Evolutionary conservation across 2,888 invertebrate species (phyloP).

Genomic region (Ectobius pallidus): DNA sequence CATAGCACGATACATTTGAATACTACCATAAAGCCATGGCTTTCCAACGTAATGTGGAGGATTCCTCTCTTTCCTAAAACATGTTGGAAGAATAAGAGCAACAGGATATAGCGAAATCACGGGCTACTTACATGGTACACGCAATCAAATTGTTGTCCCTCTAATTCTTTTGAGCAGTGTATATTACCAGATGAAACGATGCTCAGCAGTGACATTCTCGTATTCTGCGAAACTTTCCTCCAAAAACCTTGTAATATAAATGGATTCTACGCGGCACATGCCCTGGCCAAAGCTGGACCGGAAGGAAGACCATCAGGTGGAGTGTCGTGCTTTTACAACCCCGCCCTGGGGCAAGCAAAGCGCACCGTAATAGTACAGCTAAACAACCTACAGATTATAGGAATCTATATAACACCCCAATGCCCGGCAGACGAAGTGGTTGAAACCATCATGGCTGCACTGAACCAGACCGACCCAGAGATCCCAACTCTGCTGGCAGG

Average conservation of each 20-base stretch:
- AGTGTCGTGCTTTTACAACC: constrained; percentile 5
- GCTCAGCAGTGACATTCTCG: constrained; percentile 10
- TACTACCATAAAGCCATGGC: too few relatives aligned
- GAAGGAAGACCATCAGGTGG: constrained; percentile 6
- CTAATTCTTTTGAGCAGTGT: too few relatives aligned
- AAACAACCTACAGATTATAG: background rate
- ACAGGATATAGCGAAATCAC: too few relatives aligned
- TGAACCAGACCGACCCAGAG: background rate
- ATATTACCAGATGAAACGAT: constrained; percentile 9
- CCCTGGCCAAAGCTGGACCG: constrained; percentile 1
- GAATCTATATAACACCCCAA: background rate
- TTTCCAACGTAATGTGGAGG: too few relatives aligned
- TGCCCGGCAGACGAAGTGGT: background rate
- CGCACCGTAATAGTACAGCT: background rate
- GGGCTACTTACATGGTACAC: too few relatives aligned
- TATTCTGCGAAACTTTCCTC: too few relatives aligned
- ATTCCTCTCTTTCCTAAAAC: too few relatives aligned
- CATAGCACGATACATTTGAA: too few relatives aligned
- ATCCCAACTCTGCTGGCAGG: constrained; percentile 14
- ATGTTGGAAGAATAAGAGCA: too few relatives aligned
- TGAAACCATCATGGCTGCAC: background rate
- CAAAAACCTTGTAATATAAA: constrained; percentile 7
- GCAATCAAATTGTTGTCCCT: too few relatives aligned
- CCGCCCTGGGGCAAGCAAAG: background rate
- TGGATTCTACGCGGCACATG: background rate